Conservation (phyloP, 2,888 invertebrate species). For the Aquatica leii region DNA sequence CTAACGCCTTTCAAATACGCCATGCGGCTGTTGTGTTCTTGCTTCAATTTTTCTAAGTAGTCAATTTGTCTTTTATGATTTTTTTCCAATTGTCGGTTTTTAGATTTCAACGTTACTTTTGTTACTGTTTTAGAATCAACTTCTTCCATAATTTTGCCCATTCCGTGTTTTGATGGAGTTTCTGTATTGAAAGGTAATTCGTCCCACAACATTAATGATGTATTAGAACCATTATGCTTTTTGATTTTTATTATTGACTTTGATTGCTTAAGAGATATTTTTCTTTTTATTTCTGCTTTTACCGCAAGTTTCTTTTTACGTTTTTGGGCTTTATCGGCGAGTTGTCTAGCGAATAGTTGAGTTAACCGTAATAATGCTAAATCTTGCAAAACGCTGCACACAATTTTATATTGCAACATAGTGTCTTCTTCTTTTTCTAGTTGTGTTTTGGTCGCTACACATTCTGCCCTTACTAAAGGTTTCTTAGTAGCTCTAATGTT, state of each 20-base stretch:
- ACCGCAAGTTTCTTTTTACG: too few relatives aligned
- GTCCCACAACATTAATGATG: background rate
- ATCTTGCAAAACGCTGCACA: too few relatives aligned
- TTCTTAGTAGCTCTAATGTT: too few relatives aligned
- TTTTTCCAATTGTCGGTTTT: background rate
- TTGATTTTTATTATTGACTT: background rate
- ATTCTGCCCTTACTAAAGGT: too few relatives aligned
- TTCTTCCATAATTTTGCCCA: background rate
- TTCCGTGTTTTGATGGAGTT: background rate
- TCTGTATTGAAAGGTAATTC: conserved; percentile 15
- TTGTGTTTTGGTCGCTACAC: too few relatives aligned
- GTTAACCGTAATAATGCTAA: too few relatives aligned
- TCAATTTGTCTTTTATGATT: background rate
- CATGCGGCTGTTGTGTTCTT: conserved; percentile 7
- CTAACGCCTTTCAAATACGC: background rate
- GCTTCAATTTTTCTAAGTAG: conserved; percentile 10
- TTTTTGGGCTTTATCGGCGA: too few relatives aligned
- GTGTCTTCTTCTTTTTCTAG: too few relatives aligned
- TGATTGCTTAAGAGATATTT: background rate
- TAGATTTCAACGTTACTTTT: too few relatives aligned
- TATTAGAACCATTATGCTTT: background rate
- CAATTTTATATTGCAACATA: too few relatives aligned
- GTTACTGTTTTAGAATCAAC: background rate
- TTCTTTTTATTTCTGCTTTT: background rate
- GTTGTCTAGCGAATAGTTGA: too few relatives aligned